Evolutionary conservation across 2,113 vertebrate species (phyloP), one percentile per base, ranked within the genome.

Genomic region (Pseudorhombus dupliciocellatus): DNA sequence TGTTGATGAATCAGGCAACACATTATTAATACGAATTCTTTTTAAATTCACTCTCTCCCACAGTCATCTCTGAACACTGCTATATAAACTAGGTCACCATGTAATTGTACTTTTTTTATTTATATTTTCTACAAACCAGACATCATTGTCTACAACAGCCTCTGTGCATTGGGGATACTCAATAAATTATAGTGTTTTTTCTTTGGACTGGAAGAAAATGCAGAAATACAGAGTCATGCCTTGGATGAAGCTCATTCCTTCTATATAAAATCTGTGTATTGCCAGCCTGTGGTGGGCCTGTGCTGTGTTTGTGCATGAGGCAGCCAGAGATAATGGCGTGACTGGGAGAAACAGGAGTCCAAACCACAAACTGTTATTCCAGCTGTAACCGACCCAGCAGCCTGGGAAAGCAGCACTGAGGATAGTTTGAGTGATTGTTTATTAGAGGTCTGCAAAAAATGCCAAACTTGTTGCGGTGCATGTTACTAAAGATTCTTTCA

Each of bases 351-450:
- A 78, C 68, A 84, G 70, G 59, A 90, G 81, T 70, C 44, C 84
- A 88, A 86, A 88, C 81, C 81, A 87, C 81, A 84, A 89, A 88
- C 84, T 94, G 91, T 94, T 94, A 90, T 92, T 92, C 84, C 93
- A 94, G 92, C 93, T 94, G 93, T 88, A 87, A 85, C 48, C 22
- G 80, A 73, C 74, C 80, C 70, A 59, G 88, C 85, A 88, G 85
- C 90, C 90, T 93, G 93, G 93, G 93, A 94, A 94, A 91, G 67
- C 42, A 46, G 67, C 66, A 30, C 60, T 16, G 55, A 62, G 66
- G 75, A 81, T 73, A 77, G 62, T 77, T 81, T 63, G 24, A 81
- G 51, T 65, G 72, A 77, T 77, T 88, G 85, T 87, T 86, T 86
- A 72, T 75, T 79, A 66, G 66, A 79, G 55, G 37, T 54, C 68